These are phyloP conservation scores for Danionella dracula DNA, from an alignment of 2,797 vertebrate genomes.

Conservation along the genomic window DNA sequence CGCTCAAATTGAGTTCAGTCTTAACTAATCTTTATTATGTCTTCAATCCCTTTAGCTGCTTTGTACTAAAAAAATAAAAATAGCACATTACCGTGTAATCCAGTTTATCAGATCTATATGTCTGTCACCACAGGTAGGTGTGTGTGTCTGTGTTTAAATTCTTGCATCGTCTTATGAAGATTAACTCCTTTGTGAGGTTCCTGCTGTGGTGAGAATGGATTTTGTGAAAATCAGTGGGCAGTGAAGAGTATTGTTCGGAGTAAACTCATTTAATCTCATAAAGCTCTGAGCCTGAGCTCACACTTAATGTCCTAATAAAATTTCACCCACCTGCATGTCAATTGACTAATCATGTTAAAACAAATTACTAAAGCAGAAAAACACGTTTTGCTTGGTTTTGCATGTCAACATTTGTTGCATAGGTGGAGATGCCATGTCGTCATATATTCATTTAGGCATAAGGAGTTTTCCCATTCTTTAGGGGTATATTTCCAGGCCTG, in stretches of 20 bases:
- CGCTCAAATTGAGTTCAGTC: neutral
- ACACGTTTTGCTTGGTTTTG: no score
- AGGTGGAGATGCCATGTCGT: no score
- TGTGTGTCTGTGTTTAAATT: slow-evolving; percentile 39
- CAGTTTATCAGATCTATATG: neutral
- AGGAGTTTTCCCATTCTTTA: no score
- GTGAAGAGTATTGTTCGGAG: neutral
- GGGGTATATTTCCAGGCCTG: no score
- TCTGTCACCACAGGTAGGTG: slow-evolving; percentile 11
- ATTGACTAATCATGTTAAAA: neutral
- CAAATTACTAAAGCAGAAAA: no score
- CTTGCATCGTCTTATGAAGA: slow-evolving; percentile 16
- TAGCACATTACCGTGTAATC: slow-evolving; percentile 15
- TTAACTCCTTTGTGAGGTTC: slow-evolving; percentile 24
- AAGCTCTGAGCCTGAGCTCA: slow-evolving; percentile 4
- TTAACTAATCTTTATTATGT: neutral
- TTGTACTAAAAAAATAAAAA: neutral
- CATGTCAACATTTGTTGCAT: no score
- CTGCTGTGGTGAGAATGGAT: slow-evolving; percentile 23
- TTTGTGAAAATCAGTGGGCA: slow-evolving; percentile 14
- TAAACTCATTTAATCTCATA: slow-evolving; percentile 31
- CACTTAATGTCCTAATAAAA: slow-evolving; percentile 18
- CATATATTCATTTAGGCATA: no score
- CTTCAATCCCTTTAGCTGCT: neutral
- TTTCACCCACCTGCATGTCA: neutral